Evolutionary conservation across 2,797 vertebrate species (phyloP).

Genomic region (Mus spretus): DNA sequence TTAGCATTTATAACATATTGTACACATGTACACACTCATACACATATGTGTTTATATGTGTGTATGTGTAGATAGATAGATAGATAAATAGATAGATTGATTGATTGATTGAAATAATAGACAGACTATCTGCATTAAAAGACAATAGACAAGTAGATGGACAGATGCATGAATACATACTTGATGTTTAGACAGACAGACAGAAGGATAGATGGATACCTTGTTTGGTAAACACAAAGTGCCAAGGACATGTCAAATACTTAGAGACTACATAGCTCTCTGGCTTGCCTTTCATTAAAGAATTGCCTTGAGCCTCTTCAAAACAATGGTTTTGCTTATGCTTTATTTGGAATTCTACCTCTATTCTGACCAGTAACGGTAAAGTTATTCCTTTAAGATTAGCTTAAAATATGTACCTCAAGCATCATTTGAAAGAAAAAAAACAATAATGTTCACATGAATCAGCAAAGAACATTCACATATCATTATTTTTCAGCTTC

Average conservation of each 20-base stretch:
- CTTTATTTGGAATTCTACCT: not conserved
- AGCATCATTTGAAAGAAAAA: not conserved
- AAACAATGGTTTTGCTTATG: not conserved
- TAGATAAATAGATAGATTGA: too few relatives aligned
- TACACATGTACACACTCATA: not conserved
- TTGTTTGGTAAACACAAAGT: not conserved
- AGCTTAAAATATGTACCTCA: slow-evolving; percentile 49
- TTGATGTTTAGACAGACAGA: not conserved
- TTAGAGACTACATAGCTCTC: not conserved
- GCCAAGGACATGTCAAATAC: not conserved
- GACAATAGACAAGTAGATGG: too few relatives aligned
- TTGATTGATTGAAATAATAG: too few relatives aligned
- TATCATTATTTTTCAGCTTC: not conserved
- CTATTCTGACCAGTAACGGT: not conserved
- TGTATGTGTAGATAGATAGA: not conserved
- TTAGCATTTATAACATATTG: not conserved
- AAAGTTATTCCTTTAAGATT: not conserved
- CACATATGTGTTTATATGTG: not conserved
- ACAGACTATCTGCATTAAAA: too few relatives aligned
- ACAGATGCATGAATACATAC: not conserved
- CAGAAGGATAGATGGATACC: not conserved
- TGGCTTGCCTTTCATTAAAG: not conserved
- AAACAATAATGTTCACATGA: not conserved
- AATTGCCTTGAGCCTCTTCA: not conserved
- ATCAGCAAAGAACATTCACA: not conserved